phyloP scores from a whole-genome alignment of 2,113 vertebrate species.

The Notiomystis cincta region DNA sequence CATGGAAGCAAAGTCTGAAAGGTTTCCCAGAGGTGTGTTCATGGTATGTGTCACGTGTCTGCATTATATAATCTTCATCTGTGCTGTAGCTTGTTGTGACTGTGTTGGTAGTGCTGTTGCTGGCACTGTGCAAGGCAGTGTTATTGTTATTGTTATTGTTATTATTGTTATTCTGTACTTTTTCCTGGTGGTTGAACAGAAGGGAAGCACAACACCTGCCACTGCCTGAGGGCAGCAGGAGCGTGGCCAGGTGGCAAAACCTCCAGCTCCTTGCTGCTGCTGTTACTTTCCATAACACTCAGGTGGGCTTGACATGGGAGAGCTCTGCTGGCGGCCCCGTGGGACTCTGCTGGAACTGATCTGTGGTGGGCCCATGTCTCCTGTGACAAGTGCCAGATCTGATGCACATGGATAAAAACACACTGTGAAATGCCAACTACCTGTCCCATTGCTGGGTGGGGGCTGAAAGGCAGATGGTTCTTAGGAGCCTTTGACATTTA shows the following conservation, averaged over 20 bases:
- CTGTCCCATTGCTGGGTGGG: not conserved
- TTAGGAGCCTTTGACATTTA: slow-evolving; percentile 6
- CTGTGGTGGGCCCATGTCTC: not conserved
- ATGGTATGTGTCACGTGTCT: not conserved
- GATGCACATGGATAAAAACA: not conserved
- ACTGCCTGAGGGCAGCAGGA: not conserved
- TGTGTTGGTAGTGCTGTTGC: accelerated
- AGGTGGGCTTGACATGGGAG: not conserved
- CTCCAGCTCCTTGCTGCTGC: not conserved
- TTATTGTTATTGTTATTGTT: not conserved
- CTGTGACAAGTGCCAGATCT: not conserved
- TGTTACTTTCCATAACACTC: accelerated
- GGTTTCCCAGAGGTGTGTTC: not conserved
- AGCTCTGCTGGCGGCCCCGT: accelerated
- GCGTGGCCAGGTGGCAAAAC: not conserved
- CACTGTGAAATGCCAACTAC: not conserved
- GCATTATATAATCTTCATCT: not conserved
- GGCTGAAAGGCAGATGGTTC: not conserved
- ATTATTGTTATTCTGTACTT: not conserved
- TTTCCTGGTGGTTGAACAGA: not conserved
- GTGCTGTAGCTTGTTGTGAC: not conserved
- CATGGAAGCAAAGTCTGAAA: not conserved
- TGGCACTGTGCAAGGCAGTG: not conserved
- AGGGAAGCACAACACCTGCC: not conserved
- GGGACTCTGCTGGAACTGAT: not conserved